Base-by-base conservation (phyloP, 2,888 invertebrate species). In the Arenicola marina region DNA sequence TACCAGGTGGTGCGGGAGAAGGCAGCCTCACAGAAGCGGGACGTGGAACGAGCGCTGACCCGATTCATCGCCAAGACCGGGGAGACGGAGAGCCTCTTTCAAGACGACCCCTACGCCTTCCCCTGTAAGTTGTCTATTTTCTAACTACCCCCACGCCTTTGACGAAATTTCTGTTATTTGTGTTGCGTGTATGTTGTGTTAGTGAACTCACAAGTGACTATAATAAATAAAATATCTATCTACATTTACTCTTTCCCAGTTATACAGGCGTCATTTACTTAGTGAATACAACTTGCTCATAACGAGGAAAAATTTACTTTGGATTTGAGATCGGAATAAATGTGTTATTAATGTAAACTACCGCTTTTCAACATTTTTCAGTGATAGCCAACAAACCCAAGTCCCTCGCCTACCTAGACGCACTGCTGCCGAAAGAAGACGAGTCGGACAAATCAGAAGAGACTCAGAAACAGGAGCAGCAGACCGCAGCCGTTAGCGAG, bases 1-100 rank as follows among this genome's bases (percentile, higher is more conserved):
- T 97, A 97, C 84, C 95, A 96, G 86, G 91, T 94, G 0, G 93
- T 96, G 56, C 87, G 97, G 74, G 96, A 97, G 84, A 95, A 95
- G 78, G 92, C 93, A 45, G 95, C 96, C 0, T 89, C 89, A 55
- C 96, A 97, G 78, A 96, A 96, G 82, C 87, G 93, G 59, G 95
- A 97, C 78, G 91, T 95, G 54, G 96, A 97, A 84, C 88, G 91
- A 79, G 95, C 96, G 0, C 85, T 97, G 21, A 95, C 95, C 0
- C 91, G 93, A 78, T 97, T 95, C 84, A 88, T 95, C 63, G 92
- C 95, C 0, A 94, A 95, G 86, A 97, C 96, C 1, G 92, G 92
- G n/a, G 90, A 92, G 74, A 93, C 92, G 0, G 93, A 95, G 76
- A 93, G 91, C 78, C 86, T 96, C 32, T 95, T 95, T 81, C 90